A percentile compares a stretch with the other conserved stretches of the same genome.
Evolutionary conservation across 2,113 vertebrate genomes (phyloP).

Genomic region (Muscicapa adusta): DNA sequence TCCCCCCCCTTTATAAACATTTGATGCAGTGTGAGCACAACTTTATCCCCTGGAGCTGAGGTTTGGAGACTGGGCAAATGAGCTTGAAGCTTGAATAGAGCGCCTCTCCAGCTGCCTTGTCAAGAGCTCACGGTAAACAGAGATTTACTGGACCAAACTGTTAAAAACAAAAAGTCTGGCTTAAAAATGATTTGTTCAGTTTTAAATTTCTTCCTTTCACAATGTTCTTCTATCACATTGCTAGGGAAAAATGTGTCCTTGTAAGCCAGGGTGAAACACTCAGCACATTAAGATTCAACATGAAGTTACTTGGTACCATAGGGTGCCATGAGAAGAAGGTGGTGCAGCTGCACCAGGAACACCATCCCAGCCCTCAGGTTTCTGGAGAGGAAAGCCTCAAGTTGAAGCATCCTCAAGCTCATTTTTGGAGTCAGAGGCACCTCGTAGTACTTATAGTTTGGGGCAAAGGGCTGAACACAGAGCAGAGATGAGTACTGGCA

Average conservation of each 20-base stretch:
- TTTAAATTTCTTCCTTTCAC: not conserved
- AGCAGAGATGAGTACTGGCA: not conserved
- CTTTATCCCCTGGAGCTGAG: not conserved
- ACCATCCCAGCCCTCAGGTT: not conserved
- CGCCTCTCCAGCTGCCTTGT: not conserved
- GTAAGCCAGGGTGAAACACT: not conserved
- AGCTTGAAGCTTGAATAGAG: not conserved
- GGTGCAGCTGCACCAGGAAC: not conserved
- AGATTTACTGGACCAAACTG: not conserved
- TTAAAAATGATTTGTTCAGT: not conserved
- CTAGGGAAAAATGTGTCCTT: not conserved
- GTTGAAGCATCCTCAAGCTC: not conserved
- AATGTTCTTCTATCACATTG: not conserved
- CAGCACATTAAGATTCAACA: not conserved
- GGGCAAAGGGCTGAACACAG: not conserved
- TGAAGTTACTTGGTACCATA: not conserved
- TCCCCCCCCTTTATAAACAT: not conserved
- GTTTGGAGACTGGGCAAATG: not conserved
- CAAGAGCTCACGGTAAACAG: slow-evolving; percentile 3
- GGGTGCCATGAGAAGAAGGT: not conserved
- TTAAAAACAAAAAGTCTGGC: not conserved
- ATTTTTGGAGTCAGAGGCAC: not conserved
- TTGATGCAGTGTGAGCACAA: not conserved
- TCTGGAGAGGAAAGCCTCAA: not conserved
- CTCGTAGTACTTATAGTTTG: not conserved